Percentiles rank a stretch among this genome's conserved stretches.
Evolutionary conservation across 2,888 invertebrate species (phyloP).

Genomic region (Polymixis lichenea): DNA sequence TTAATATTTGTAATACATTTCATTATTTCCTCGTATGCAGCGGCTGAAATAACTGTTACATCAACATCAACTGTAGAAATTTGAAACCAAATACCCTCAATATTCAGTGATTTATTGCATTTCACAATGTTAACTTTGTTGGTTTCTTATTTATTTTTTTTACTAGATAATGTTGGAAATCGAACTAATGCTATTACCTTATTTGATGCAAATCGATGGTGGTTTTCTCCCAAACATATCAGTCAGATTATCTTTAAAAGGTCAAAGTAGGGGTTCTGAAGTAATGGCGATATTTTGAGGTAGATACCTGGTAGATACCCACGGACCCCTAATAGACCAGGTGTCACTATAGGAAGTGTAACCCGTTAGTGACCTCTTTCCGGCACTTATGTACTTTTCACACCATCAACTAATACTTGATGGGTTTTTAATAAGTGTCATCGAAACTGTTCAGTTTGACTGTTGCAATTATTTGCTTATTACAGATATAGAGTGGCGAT

Average conservation of each 20-base stretch:
- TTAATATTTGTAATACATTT: not conserved
- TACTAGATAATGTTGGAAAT: no score
- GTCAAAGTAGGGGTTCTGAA: not conserved
- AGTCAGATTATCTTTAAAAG: not conserved
- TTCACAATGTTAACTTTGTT: not conserved
- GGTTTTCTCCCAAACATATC: no score
- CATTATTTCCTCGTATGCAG: not conserved
- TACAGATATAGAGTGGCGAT: conserved; percentile 62
- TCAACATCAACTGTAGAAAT: not conserved
- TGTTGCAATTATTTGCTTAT: conserved; percentile 61
- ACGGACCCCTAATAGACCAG: conserved; percentile 71
- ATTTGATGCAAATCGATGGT: not conserved
- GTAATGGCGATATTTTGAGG: not conserved
- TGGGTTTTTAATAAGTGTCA: conserved; percentile 74
- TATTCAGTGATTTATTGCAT: not conserved
- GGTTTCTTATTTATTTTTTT: no score
- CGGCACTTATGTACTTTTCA: conserved; percentile 70
- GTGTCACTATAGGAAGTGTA: conserved; percentile 73
- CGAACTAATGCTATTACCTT: no score
- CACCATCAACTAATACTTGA: conserved; percentile 71
- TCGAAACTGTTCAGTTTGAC: conserved; percentile 42
- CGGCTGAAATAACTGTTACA: not conserved
- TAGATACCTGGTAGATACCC: no score
- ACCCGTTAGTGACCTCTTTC: conserved; percentile 77
- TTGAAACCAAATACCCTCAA: not conserved